These are phyloP conservation scores for Clarias platycephalus DNA, from an alignment of 2,797 vertebrate genomes.

Conservation along the genomic window DNA sequence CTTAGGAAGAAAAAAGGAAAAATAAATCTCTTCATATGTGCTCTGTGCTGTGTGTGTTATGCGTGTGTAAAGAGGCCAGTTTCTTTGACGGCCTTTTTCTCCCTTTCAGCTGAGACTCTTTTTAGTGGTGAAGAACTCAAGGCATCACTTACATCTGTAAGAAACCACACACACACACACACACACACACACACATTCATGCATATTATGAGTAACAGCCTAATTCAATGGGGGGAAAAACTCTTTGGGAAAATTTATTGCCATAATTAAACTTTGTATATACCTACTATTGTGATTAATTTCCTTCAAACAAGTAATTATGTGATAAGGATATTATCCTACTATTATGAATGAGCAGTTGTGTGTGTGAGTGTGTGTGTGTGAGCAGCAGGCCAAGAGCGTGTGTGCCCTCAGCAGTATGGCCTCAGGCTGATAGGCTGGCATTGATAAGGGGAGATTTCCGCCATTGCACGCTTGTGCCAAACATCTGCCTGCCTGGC, in stretches of 20 bases:
- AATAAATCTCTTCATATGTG: slow-evolving; percentile 52
- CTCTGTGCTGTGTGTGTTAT: slow-evolving; percentile 43
- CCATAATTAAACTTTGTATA: slow-evolving; percentile 37
- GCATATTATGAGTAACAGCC: slow-evolving; percentile 19
- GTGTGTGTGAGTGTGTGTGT: slow-evolving; percentile 11
- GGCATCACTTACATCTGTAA: slow-evolving; percentile 47
- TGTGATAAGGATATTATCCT: slow-evolving; percentile 31
- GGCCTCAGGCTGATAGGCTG: slow-evolving; percentile 41
- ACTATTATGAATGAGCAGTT: slow-evolving; percentile 13
- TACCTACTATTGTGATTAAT: slow-evolving; percentile 31
- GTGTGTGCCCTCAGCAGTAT: slow-evolving; percentile 17
- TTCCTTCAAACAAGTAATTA: slow-evolving; percentile 40
- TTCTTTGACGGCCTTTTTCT: slow-evolving; percentile 36
- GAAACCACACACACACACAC: slow-evolving; percentile 35
- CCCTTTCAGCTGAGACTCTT: slow-evolving; percentile 39
- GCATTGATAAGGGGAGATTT: slow-evolving; percentile 47
- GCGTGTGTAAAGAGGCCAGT: slow-evolving; percentile 23
- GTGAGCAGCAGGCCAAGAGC: neutral
- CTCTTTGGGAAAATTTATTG: slow-evolving; percentile 40
- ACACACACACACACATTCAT: slow-evolving; percentile 14
- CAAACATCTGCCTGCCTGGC: slow-evolving; percentile 52
- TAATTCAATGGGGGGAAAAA: slow-evolving; percentile 31
- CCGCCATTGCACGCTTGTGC: slow-evolving; percentile 33
- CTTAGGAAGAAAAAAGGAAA: slow-evolving; percentile 37
- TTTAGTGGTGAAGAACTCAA: slow-evolving; percentile 49